Evolutionary conservation across 2,888 invertebrate species (phyloP), one percentile per base, ranked within the genome.

Genomic region (Drosophila rubida): DNA sequence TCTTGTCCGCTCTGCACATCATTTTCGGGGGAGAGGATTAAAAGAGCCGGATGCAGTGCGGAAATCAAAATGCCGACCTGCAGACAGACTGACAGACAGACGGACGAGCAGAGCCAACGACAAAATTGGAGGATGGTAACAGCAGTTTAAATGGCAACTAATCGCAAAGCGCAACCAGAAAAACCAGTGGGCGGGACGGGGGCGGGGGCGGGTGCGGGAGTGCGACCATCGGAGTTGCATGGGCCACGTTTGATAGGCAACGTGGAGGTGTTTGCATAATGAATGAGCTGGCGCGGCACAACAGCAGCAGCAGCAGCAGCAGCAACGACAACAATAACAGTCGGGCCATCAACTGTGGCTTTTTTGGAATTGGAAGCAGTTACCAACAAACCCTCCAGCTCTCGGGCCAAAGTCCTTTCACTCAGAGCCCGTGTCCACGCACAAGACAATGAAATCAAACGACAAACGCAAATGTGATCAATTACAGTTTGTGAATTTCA

Each of bases 61-160:
- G 87, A 84, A 84, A 84, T 85, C 84, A 85, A 82, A 87, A 84
- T 85, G 78, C 35, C 13, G 35, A 64, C 66, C 54, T 62, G 42
- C 48, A 57, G 67, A 55, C 57, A 32, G 65, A 57, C 61, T n/a
- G 13, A 42, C 51, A 37, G n/a, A 48, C 7, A 6, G 5, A 32
- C n/a, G n/a, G 32, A 5, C n/a, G 19, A 19, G 19, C 19, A 19
- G 19, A 19, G n/a, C n/a, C 4, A 4, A 25, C 9, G 13, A 11
- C 23, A 35, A 32, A 19, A 54, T 32, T 27, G 11, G 27, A 37
- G 39, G 55, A 55, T 61, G 73, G 71, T 74, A 81, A 87, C 76
- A 87, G 72, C 78, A 77, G 80, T 77, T 85, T 86, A 88, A 88
- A 86, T 80, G 88, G 83, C 86, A 86, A 86, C 85, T 85, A 85